Conservation (phyloP, 2,113 vertebrate genomes). For the Vimba vimba region DNA sequence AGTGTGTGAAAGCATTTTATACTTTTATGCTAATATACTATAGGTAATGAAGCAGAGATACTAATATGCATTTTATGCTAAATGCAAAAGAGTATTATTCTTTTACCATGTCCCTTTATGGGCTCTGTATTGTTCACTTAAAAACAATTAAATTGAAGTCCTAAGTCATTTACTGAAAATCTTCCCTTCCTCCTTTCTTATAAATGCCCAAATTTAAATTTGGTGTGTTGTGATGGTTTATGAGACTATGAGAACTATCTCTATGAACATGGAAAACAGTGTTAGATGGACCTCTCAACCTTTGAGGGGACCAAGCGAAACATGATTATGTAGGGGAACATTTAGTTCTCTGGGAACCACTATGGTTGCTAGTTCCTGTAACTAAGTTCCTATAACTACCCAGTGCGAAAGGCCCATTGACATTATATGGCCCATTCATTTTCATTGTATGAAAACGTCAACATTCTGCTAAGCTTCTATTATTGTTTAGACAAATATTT, state of each 20-base stretch:
- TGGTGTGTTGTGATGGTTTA: not conserved
- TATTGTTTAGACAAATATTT: not conserved
- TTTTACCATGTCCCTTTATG: not conserved
- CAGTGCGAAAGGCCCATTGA: not conserved
- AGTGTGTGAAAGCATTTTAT: not conserved
- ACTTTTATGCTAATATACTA: not conserved
- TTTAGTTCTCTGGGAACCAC: too few relatives aligned
- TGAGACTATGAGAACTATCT: not conserved
- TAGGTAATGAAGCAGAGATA: not conserved
- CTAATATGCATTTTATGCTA: conserved; percentile 12
- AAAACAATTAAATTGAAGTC: not conserved
- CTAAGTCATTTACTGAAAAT: not conserved
- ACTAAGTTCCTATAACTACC: too few relatives aligned
- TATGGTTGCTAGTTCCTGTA: too few relatives aligned
- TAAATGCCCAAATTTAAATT: not conserved
- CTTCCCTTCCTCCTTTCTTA: not conserved
- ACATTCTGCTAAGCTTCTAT: not conserved
- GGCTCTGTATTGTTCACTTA: not conserved
- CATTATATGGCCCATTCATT: not conserved
- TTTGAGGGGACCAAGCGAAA: too few relatives aligned
- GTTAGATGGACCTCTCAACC: too few relatives aligned
- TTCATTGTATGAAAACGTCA: not conserved
- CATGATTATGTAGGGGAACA: too few relatives aligned
- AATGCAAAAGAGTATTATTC: not conserved
- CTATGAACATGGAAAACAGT: too few relatives aligned